A percentile compares a stretch with the other conserved stretches of the same genome.
phyloP scores from a whole-genome alignment of 2,888 invertebrate species.

The Diaprepes abbreviatus region DNA sequence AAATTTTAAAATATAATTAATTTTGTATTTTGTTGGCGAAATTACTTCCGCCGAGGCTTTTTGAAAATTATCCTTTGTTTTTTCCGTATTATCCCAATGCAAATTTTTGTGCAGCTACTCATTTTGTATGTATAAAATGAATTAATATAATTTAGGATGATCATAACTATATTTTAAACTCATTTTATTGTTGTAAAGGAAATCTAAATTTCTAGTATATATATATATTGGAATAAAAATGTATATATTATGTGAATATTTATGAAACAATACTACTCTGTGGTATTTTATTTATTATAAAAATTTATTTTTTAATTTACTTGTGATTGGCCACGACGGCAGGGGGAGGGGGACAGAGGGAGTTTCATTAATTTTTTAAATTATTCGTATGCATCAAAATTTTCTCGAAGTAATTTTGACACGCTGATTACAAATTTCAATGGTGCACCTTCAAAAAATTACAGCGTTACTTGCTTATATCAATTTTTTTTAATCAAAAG shows the following conservation, averaged over 20 bases:
- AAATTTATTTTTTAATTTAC: too few species aligned
- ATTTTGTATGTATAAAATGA: slow-evolving; percentile 11
- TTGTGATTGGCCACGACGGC: too few species aligned
- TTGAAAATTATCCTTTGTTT: slow-evolving; percentile 42
- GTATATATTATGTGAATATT: neutral
- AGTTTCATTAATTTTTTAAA: too few species aligned
- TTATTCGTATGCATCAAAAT: too few species aligned
- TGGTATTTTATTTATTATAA: too few species aligned
- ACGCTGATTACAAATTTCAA: too few species aligned
- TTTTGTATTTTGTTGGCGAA: slow-evolving; percentile 34
- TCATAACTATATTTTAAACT: slow-evolving; percentile 22
- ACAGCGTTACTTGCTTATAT: too few species aligned
- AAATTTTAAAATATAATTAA: slow-evolving; percentile 35
- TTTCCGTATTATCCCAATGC: slow-evolving; percentile 33
- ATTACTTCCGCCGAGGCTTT: slow-evolving; percentile 38
- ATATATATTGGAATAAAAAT: neutral
- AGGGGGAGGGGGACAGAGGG: too few species aligned
- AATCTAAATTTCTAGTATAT: slow-evolving; percentile 11
- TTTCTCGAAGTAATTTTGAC: too few species aligned
- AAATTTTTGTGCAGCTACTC: slow-evolving; percentile 23
- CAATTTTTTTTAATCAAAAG: too few species aligned
- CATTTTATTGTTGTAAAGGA: slow-evolving; percentile 15
- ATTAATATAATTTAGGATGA: slow-evolving; percentile 13
- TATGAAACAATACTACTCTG: neutral
- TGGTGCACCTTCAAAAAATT: too few species aligned